A percentile compares a stretch with the other conserved stretches of the same genome.
Conservation (phyloP, 2,888 invertebrate genomes). For the Caenorhabditis sp. region DNA sequence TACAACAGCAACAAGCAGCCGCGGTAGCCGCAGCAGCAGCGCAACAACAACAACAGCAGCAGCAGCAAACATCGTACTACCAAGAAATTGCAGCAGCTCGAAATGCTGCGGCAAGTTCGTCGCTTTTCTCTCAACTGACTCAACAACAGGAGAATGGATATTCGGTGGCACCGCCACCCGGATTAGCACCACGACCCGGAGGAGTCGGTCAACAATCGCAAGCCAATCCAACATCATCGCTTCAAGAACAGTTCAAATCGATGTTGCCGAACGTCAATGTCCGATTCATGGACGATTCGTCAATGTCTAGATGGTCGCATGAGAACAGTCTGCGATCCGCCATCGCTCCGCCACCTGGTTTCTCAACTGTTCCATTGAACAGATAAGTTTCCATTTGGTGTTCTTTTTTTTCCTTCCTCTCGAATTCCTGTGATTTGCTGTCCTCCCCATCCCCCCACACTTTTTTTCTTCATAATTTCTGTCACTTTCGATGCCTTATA, state of each 20-base stretch:
- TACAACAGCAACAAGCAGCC: background rate
- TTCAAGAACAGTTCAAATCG: slow-evolving; percentile 51
- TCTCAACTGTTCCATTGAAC: slow-evolving; percentile 32
- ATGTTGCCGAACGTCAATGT: slow-evolving; percentile 67
- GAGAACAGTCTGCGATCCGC: slow-evolving; percentile 49
- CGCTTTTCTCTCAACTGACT: slow-evolving; percentile 15
- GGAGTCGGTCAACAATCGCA: slow-evolving; percentile 1
- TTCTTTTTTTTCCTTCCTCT: slow-evolving; percentile 1
- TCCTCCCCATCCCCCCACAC: slow-evolving; percentile 7
- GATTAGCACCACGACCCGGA: slow-evolving; percentile 8
- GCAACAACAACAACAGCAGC: slow-evolving; percentile 10
- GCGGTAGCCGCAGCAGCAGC: background rate
- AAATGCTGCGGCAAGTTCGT: slow-evolving; percentile 17
- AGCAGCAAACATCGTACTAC: slow-evolving; percentile 15
- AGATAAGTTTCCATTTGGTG: slow-evolving; percentile 24
- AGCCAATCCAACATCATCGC: slow-evolving; percentile 14
- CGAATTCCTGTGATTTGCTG: slow-evolving; percentile 4
- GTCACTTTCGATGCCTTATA: background rate
- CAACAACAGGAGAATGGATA: slow-evolving; percentile 29
- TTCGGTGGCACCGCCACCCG: slow-evolving; percentile 30
- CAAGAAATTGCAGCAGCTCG: slow-evolving; percentile 13
- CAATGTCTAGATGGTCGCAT: slow-evolving; percentile 40
- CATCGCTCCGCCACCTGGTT: slow-evolving; percentile 49
- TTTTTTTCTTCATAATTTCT: slow-evolving; percentile 11
- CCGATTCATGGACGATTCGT: slow-evolving; percentile 51